Evolutionary conservation across 2,113 vertebrate genomes (phyloP).

Genomic region (Tonatia bakeri): DNA sequence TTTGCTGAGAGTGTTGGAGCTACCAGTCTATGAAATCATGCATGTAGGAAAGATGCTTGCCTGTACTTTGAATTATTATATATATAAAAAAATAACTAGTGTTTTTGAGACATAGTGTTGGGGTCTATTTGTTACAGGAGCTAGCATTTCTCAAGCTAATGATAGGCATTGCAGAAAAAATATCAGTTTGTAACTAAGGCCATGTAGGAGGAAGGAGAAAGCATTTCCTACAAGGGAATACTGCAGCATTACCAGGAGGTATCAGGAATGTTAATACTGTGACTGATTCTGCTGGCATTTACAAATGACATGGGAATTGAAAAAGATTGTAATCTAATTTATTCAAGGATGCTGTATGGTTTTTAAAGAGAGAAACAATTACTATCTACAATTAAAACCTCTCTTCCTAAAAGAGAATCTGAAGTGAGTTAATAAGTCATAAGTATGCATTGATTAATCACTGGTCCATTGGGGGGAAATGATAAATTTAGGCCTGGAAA

Average conservation of each 20-base stretch:
- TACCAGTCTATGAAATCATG: neutral
- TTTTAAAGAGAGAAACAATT: conserved; percentile 49
- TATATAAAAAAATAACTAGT: neutral
- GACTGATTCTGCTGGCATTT: conserved; percentile 33
- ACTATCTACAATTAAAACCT: conserved; percentile 6
- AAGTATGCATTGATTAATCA: conserved; percentile 6
- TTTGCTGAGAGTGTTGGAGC: neutral
- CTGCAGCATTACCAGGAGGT: neutral
- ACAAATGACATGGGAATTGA: neutral
- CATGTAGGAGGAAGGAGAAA: neutral
- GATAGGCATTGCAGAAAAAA: neutral
- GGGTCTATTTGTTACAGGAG: neutral
- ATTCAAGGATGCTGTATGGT: conserved; percentile 25
- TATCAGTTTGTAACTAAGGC: neutral
- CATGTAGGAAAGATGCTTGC: neutral
- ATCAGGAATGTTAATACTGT: neutral
- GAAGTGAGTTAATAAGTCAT: conserved; percentile 42
- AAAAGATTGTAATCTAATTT: conserved; percentile 52
- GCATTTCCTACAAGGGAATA: neutral
- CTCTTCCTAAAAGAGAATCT: conserved; percentile 6
- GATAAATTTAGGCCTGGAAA: neutral
- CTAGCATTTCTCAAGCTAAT: neutral
- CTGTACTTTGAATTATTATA: neutral
- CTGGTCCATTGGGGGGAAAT: neutral
- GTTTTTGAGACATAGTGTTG: neutral